Evolutionary conservation across 2,888 invertebrate genomes (phyloP), one percentile per base, ranked within the genome.

Genomic region (Apamea epomidion): DNA sequence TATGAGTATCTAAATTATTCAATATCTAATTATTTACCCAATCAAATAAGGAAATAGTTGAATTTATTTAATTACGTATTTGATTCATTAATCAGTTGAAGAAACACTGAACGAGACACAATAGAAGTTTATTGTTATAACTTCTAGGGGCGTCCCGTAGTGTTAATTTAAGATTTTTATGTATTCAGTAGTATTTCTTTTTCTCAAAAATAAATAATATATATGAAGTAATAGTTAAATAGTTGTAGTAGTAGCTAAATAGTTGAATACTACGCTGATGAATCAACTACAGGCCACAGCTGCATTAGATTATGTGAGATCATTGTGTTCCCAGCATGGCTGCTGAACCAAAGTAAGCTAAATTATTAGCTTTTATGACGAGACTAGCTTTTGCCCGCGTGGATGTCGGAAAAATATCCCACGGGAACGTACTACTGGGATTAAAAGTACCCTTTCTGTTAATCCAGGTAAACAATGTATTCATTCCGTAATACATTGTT

Each of bases 1-100:
- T 78, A 69, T 60, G 60, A 62, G 51, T 74, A n/a, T n/a, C n/a
- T n/a, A 70, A 74, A 74, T 74, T 80, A 84, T 67, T 80, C 29
- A 48, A 67, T 32, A 37, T 25, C 37, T 80, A 18, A 71, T 71
- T 70, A 74, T 80, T 65, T 74, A 74, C 70, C 70, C 62, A 70
- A 73, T 45, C 37, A 62, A 69, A n/a, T 37, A 69, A 65, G 14
- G 32, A 60, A 51, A 37, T 60, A 73, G 32, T 78, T 51, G 16
- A 64, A 45, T 73, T 64, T 45, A 18, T 65, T 51, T 29, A 14
- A 25, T 18, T 32, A 58, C 29, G 54, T 70, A 78, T 48, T 80
- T 65, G n/a, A 80, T 80, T 80, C 32, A 81, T 48, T 74, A 72
- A 54, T 54, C 18, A 3, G 18, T 58, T 37, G 10, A 58, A 60